Evolutionary conservation across 2,113 vertebrate species (phyloP).

Genomic region (Oreocharis arfaki): DNA sequence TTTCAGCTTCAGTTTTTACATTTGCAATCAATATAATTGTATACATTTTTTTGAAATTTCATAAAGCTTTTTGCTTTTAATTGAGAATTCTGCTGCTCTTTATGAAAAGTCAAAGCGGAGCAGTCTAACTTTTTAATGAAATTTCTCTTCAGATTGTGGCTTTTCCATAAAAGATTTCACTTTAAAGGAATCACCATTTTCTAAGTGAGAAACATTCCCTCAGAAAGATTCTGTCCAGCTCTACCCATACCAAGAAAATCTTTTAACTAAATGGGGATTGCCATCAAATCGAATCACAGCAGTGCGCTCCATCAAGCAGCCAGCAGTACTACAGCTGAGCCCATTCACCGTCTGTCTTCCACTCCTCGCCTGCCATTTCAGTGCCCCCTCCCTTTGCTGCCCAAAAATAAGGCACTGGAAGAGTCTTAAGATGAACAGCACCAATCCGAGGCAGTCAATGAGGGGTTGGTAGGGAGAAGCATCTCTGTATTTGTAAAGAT

Average conservation of each 20-base stretch:
- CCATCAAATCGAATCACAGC: not conserved
- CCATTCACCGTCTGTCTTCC: not conserved
- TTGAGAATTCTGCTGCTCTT: not conserved
- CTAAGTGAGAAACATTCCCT: not conserved
- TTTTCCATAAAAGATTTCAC: not conserved
- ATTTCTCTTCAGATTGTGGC: not conserved
- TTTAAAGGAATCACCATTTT: not conserved
- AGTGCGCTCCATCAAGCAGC: not conserved
- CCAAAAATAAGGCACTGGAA: not conserved
- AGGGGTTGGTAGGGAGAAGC: not conserved
- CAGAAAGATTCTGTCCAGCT: not conserved
- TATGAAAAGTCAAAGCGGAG: not conserved
- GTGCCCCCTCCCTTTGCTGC: not conserved
- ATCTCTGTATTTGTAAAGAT: not conserved
- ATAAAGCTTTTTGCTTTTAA: not conserved
- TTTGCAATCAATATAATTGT: not conserved
- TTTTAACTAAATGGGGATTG: not conserved
- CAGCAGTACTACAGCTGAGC: not conserved
- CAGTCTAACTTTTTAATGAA: not conserved
- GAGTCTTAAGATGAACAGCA: not conserved
- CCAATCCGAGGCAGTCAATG: not conserved
- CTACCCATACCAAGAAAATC: not conserved
- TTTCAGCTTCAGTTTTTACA: not conserved
- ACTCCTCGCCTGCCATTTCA: not conserved
- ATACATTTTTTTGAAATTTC: too few relatives aligned